phyloP scores from a whole-genome alignment of 1,140 invertebrate species.

The Papilio dardanus region DNA sequence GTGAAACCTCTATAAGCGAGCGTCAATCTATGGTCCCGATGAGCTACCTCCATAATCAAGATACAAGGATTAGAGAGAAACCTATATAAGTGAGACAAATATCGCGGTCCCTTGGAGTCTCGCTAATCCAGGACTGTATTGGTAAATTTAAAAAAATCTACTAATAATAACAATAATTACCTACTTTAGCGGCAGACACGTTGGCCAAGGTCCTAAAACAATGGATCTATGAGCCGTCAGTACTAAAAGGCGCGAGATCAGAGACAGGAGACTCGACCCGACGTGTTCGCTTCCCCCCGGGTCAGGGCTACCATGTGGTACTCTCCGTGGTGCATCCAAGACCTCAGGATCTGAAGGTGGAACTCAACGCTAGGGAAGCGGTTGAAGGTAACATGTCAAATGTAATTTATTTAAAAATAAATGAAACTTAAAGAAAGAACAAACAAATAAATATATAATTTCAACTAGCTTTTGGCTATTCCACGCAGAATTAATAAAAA shows the following conservation, averaged over 20 bases:
- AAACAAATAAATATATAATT: no score
- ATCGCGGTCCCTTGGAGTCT: no score
- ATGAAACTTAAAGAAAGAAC: background rate
- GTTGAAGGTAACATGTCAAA: conserved; percentile 60
- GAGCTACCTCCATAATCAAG: no score
- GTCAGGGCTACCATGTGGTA: conserved; percentile 65
- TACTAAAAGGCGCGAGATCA: conserved; percentile 58
- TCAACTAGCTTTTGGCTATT: no score
- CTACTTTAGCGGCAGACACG: conserved; percentile 51
- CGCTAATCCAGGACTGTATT: no score
- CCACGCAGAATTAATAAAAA: no score
- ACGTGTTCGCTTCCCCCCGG: conserved; percentile 65
- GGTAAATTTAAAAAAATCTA: no score
- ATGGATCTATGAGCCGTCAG: conserved; percentile 67
- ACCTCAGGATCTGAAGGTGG: conserved; percentile 61
- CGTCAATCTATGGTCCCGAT: no score
- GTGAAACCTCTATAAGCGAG: no score
- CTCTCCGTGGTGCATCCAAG: conserved; percentile 73
- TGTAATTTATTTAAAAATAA: background rate
- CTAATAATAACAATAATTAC: no score
- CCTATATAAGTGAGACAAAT: no score
- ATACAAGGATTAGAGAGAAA: no score
- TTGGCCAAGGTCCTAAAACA: conserved; percentile 54
- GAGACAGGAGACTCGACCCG: conserved; percentile 59
- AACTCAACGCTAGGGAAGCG: conserved; percentile 62